These are phyloP conservation scores for Rhincodon typus DNA, from an alignment of 2,797 vertebrate genomes.

Conservation along the genomic window DNA sequence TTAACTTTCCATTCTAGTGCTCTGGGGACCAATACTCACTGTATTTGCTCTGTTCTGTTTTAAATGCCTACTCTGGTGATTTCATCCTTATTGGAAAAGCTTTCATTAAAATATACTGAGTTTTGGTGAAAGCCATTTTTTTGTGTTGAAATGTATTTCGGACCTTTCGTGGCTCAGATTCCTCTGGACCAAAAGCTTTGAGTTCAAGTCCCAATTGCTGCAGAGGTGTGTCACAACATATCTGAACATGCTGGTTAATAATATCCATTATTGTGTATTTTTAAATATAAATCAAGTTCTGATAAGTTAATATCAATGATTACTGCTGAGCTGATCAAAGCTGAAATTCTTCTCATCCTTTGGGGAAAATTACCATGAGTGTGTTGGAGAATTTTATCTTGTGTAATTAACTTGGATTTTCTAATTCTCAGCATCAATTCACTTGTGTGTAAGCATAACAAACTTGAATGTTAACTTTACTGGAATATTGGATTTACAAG, in stretches of 20 bases:
- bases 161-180: too few relatives aligned
- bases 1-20: too few relatives aligned
- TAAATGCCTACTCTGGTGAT: not conserved
- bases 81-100: not conserved
- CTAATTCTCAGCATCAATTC: not conserved
- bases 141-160: not conserved
- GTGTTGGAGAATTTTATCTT: not conserved
- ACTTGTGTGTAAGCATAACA: not conserved
- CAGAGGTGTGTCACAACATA: too few relatives aligned
- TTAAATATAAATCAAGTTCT: not conserved
- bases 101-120: not conserved
- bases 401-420: not conserved
- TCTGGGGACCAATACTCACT: not conserved
- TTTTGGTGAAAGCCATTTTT: not conserved
- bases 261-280: not conserved
- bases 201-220: too few relatives aligned
- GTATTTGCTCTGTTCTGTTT: not conserved
- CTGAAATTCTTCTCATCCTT: not conserved
- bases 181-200: too few relatives aligned
- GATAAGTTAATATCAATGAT: not conserved
- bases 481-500: not conserved
- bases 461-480: not conserved
- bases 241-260: too few relatives aligned
- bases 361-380: not conserved
- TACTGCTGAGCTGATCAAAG: not conserved